Base-by-base conservation (phyloP, 2,888 invertebrate species). In the Yponomeuta sedellus region DNA sequence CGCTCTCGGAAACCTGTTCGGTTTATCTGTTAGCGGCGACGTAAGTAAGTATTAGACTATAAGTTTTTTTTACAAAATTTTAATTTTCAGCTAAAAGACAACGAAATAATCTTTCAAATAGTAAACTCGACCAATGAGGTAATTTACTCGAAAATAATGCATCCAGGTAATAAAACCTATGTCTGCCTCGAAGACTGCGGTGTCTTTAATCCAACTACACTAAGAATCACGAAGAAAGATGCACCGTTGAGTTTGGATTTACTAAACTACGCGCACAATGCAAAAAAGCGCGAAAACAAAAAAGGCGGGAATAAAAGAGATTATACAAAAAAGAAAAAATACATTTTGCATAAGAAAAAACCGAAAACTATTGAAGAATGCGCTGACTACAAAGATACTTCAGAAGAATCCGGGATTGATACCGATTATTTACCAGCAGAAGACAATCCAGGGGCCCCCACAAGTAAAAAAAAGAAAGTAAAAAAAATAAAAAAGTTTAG, bases 61-160 rank as follows among this genome's bases (percentile, higher is more conserved):
- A n/a, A n/a, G n/a, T n/a, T 25, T 25, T 25, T 25, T 25, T 34
- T 34, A 34, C 34, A 3, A 6, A 34, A 34, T 34, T 8, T 40
- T 39, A 65, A 10, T 16, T 82, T 79, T 3, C 79, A 87, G 87
- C 76, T 85, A 12, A 69, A 72, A n/a, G 70, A 72, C 20, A 70
- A 78, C 20, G 69, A 73, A 2, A 74, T 86, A 2, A 58, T 77
- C 58, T 87, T 86, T 66, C 73, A 75, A 69, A 76, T 87, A 66
- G 72, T 83, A 16, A 83, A 86, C 66, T 69, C 76, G 0, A 74
- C 75, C 6, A 79, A 82, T 61, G 69, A 78, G 19, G 75, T 87
- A 0, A 76, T 84, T 20, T 86, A 82, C 62, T 86, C 87, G n/a
- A 76, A 78, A 75, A 71, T 87, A 5, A 86, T 88, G 88, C 80